Conservation (phyloP, 1,140 invertebrate species). For the Pinna nobilis region DNA sequence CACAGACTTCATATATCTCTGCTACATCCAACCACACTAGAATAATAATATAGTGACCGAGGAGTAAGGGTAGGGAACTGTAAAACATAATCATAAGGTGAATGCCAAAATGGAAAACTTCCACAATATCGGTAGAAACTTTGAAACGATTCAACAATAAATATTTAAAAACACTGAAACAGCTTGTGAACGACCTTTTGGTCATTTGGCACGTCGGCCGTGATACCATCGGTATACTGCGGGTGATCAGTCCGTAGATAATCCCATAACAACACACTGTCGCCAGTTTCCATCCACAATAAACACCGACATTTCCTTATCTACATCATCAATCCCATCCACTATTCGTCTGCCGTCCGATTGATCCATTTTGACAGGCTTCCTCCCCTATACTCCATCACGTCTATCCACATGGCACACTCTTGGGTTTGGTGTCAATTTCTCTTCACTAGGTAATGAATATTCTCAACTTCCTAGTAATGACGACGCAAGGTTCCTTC, state of each 20-base stretch:
- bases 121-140: not conserved
- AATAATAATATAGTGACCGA: not conserved
- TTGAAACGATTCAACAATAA: not conserved
- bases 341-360: not conserved
- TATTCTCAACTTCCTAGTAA: slow-evolving; percentile 25
- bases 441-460: slow-evolving; percentile 32
- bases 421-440: not conserved
- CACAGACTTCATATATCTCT: not conserved
- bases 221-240: not conserved
- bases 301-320: too few species aligned
- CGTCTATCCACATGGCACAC: slow-evolving; percentile 2
- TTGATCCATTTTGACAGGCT: not conserved
- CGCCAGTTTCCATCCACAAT: too few species aligned
- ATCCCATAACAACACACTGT: not conserved
- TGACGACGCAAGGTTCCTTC: slow-evolving; percentile 39
- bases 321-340: not conserved
- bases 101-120: not conserved
- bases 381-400: not conserved
- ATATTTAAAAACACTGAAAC: not conserved
- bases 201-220: not conserved
- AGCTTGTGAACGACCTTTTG: not conserved
- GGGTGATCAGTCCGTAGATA: not conserved
- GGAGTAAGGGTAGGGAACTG: not conserved
- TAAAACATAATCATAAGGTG: not conserved
- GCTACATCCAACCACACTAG: too few species aligned